Evolutionary conservation across 2,113 vertebrate species (phyloP), one percentile per base, ranked within the genome.

Genomic region (Rhynchopsitta pachyrhyncha): DNA sequence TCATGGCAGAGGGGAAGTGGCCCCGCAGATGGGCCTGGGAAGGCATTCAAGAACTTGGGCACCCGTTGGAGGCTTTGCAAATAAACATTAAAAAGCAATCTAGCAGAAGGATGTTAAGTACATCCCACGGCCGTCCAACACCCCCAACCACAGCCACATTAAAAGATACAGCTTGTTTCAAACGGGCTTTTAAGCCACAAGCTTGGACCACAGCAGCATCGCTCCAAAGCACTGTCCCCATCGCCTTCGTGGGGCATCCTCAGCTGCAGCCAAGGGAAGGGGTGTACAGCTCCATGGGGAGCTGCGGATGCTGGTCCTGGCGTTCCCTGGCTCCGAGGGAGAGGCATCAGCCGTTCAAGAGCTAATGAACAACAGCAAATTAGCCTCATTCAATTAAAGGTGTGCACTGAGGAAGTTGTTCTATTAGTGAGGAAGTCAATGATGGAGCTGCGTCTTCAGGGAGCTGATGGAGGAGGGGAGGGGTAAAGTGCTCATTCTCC

Each of bases 11-110:
- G 73, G 76, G 57, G 71, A 66, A 22, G 70, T 0, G n/a, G 23
- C 74, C 82, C 77, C 20, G 92, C 88, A 60, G 84, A 74, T 22
- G 63, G 47, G 46, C 70, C 92, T 50, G 89, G 87, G 95, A 95
- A 97, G 74, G 71, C 12, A 18, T 63, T 97, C 94, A 83, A 92
- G 78, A 75, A 14, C 92, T 60, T 24, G 81, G 86, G 87, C 17
- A 47, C 76, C 41, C 28, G 31, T 86, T 17, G 17, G 90, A 96
- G 79, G 49, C 60, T 95, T 75, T 63, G 83, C 90, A 96, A 97
- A 97, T 39, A 90, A 96, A 96, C 95, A 83, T 63, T 31, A 66
- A 74, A 92, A 93, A 95, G 92, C 94, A 67, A 95, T 69, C 81
- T 41, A 95, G 46, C 27, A 37, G 86, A 39, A 79, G 90, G 94